phyloP scores from a whole-genome alignment of 2,113 vertebrate genomes.

The Theropithecus gelada region DNA sequence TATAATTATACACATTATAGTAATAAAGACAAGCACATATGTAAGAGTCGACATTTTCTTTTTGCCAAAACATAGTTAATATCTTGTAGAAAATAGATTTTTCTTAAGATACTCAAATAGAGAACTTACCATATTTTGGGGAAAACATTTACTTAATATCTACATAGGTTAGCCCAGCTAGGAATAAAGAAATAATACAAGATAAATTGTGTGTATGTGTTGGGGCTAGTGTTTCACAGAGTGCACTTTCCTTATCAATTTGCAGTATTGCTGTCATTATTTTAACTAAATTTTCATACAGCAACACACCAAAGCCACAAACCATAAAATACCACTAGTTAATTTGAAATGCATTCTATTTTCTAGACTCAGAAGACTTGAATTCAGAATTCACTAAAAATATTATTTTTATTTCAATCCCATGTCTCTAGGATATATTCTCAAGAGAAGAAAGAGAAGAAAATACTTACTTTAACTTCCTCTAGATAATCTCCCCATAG shows the following conservation, averaged over 20 bases:
- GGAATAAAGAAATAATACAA: not conserved
- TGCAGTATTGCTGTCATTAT: not conserved
- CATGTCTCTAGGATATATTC: not conserved
- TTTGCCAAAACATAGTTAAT: not conserved
- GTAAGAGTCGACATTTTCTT: not conserved
- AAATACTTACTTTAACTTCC: slow-evolving; percentile 18
- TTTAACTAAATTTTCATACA: not conserved
- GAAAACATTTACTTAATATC: not conserved
- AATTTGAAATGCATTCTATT: slow-evolving; percentile 5
- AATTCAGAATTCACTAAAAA: not conserved
- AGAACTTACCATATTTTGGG: not conserved
- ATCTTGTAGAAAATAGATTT: not conserved
- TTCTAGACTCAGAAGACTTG: not conserved
- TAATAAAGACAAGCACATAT: not conserved
- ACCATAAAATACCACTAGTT: not conserved
- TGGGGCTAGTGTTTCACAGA: not conserved
- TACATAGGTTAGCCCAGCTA: not conserved
- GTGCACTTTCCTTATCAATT: not conserved
- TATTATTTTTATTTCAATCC: slow-evolving; percentile 10
- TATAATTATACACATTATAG: not conserved
- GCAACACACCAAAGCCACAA: not conserved
- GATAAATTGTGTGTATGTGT: not conserved
- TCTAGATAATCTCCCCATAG: not conserved
- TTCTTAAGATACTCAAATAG: not conserved
- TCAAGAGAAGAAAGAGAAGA: not conserved